A percentile compares a stretch with the other conserved stretches of the same genome.
These are phyloP conservation scores for Harpagifer antarcticus DNA, from an alignment of 2,797 vertebrate species.

Conservation along the genomic window DNA sequence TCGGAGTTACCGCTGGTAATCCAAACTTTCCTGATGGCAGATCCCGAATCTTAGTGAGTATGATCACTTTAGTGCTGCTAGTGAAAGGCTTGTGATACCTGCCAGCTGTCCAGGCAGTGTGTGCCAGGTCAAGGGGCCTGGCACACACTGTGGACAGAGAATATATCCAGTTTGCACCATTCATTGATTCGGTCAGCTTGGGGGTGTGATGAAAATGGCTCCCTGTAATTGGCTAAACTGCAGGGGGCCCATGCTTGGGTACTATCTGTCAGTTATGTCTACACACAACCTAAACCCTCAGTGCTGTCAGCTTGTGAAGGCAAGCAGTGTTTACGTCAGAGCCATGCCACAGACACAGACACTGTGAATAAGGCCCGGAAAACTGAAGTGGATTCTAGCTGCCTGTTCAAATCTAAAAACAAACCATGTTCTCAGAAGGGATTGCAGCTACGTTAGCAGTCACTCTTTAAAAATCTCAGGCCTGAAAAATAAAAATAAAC, in stretches of 20 bases:
- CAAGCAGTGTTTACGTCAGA: constrained; percentile 30
- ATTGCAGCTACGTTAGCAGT: not conserved
- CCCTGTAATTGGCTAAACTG: constrained; percentile 63
- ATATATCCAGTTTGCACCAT: constrained; percentile 42
- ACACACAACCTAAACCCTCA: constrained; percentile 41
- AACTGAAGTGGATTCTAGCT: constrained; percentile 53
- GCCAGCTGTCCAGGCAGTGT: constrained; percentile 28
- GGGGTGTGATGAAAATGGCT: constrained; percentile 56
- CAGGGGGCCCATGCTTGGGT: constrained; percentile 14
- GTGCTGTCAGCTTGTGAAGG: constrained; percentile 31
- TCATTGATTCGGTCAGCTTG: constrained; percentile 45
- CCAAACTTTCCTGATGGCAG: constrained; percentile 93
- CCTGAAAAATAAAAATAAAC: constrained; percentile 4
- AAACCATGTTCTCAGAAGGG: constrained; percentile 44
- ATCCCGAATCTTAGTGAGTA: constrained; percentile 90
- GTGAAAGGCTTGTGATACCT: constrained; percentile 20
- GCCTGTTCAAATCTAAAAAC: constrained; percentile 68
- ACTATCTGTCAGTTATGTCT: constrained; percentile 41
- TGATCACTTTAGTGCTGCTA: constrained; percentile 14
- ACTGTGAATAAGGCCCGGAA: constrained; percentile 46
- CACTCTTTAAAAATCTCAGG: not conserved
- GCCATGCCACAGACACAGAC: constrained; percentile 18
- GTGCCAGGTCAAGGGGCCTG: constrained; percentile 32
- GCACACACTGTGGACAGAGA: constrained; percentile 20
- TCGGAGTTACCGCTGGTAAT: constrained; percentile 98